These are phyloP conservation scores for Mirza zaza DNA, from an alignment of 2,113 vertebrate genomes.

Conservation along the genomic window DNA sequence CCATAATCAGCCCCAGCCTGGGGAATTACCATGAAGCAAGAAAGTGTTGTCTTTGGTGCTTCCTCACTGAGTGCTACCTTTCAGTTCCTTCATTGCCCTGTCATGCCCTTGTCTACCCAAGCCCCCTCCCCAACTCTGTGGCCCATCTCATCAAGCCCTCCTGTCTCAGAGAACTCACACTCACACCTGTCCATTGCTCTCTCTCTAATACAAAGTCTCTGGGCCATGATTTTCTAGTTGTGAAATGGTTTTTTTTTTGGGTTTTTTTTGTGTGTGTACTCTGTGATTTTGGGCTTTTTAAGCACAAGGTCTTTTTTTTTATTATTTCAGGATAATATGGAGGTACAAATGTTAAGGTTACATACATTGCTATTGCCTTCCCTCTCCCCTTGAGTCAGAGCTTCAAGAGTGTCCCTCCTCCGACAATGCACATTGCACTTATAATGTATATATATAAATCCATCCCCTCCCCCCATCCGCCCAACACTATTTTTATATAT, in stretches of 20 bases:
- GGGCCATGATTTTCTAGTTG: neutral
- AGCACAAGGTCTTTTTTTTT: neutral
- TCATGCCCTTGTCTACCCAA: neutral
- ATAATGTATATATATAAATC: no score
- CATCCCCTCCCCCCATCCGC: no score
- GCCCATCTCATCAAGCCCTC: neutral
- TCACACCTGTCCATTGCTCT: neutral
- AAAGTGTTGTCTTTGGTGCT: neutral
- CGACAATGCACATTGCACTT: no score
- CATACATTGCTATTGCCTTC: no score
- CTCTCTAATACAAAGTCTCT: neutral
- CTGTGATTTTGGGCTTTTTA: neutral
- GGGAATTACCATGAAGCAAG: neutral
- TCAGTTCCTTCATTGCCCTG: neutral
- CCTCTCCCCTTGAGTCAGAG: no score
- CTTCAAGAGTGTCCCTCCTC: no score
- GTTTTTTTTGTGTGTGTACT: no score
- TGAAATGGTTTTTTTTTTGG: neutral
- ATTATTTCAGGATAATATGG: no score
- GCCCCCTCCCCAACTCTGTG: accelerated
- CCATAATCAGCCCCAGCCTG: neutral
- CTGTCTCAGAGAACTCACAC: neutral
- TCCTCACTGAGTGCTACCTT: neutral
- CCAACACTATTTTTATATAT: no score
- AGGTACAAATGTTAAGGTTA: no score